Conservation (phyloP, 2,888 invertebrate species). For the Drosophila longiperda region DNA sequence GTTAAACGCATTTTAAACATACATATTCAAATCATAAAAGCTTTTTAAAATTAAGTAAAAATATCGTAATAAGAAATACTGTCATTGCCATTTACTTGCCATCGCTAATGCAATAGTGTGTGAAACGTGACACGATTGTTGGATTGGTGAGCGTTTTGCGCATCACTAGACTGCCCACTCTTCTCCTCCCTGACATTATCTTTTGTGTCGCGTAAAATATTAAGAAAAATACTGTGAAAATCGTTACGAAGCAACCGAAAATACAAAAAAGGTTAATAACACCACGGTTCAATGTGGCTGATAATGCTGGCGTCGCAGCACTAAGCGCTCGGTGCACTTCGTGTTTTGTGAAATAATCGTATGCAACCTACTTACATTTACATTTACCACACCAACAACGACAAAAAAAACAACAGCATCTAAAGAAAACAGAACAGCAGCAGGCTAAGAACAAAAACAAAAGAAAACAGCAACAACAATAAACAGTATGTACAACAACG, state of each 20-base stretch:
- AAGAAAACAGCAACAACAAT: slow-evolving; percentile 28
- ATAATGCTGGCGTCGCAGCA: slow-evolving; percentile 54
- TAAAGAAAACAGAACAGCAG: slow-evolving; percentile 52
- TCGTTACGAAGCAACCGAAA: slow-evolving; percentile 43
- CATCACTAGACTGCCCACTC: slow-evolving; percentile 37
- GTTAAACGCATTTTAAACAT: not conserved
- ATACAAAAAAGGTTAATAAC: slow-evolving; percentile 34
- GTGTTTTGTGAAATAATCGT: slow-evolving; percentile 37
- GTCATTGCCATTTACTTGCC: not conserved
- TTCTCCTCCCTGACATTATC: slow-evolving; percentile 47
- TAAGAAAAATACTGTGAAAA: slow-evolving; percentile 63
- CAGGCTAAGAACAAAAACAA: slow-evolving; percentile 22
- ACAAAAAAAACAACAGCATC: slow-evolving; percentile 30
- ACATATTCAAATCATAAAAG: too few species aligned
- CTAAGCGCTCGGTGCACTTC: slow-evolving; percentile 38
- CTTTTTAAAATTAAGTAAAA: not conserved
- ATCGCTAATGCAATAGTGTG: not conserved
- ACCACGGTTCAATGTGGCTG: slow-evolving; percentile 42
- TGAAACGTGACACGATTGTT: slow-evolving; percentile 15
- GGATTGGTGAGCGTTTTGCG: not conserved
- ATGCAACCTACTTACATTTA: slow-evolving; percentile 44
- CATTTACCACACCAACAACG: slow-evolving; percentile 38
- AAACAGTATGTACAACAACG: slow-evolving; percentile 74
- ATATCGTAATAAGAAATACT: not conserved
- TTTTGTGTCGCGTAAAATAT: slow-evolving; percentile 75